Evolutionary conservation across 2,797 vertebrate genomes (phyloP).

Genomic region (Pyrocephalus nanus): DNA sequence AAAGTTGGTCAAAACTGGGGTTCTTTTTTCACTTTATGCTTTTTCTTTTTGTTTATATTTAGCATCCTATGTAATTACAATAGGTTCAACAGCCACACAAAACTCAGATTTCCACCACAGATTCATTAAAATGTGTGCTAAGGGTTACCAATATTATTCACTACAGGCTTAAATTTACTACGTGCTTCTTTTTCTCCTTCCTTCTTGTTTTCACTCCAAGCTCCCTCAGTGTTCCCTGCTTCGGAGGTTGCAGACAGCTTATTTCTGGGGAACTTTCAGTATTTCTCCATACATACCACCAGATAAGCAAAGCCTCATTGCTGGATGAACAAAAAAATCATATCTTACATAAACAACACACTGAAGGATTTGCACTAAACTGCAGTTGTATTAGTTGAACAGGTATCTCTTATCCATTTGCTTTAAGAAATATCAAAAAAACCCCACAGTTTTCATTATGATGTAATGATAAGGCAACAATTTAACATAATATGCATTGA

Average conservation of each 20-base stretch:
- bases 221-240: not conserved
- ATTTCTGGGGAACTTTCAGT: not conserved
- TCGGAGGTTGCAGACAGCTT: not conserved
- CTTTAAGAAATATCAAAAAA: not conserved
- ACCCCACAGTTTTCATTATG: accelerated
- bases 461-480: not conserved
- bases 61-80: not conserved
- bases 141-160: not conserved
- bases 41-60: not conserved
- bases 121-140: not conserved
- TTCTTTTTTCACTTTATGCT: not conserved
- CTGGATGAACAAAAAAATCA: not conserved
- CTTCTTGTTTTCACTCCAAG: not conserved
- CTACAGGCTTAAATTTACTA: not conserved
- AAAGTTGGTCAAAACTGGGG: not conserved
- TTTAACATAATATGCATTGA: not conserved
- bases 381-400: not conserved
- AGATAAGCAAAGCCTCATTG: not conserved
- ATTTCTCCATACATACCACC: not conserved
- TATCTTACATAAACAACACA: not conserved
- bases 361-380: not conserved
- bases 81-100: not conserved
- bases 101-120: not conserved
- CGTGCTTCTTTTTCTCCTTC: not conserved
- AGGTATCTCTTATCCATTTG: not conserved